Percentiles rank a stretch among this genome's conserved stretches.
These are phyloP conservation scores for Plodia interpunctella DNA, from an alignment of 1,140 invertebrate genomes.

Conservation along the genomic window DNA sequence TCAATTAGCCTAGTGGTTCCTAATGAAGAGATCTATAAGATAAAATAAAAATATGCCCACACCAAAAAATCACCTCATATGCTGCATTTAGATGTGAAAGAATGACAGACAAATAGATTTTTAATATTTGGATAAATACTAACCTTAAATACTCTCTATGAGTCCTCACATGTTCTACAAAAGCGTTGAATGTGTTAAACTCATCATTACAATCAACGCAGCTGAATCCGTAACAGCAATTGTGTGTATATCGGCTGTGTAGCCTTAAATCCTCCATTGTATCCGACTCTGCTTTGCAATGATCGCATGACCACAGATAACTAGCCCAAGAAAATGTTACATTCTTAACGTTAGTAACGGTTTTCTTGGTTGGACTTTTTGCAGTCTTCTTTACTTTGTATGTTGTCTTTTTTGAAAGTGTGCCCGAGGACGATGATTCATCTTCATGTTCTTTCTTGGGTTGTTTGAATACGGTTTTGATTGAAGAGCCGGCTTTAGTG, in stretches of 20 bases:
- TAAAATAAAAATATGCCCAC: no score
- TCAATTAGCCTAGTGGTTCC: no score
- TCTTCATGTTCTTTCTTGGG: background rate
- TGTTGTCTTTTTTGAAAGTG: background rate
- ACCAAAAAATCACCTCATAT: no score
- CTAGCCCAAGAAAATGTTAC: background rate
- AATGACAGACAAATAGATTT: background rate
- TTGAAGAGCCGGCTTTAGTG: no score
- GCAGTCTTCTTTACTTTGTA: background rate
- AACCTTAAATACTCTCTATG: conserved; percentile 6
- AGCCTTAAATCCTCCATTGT: background rate
- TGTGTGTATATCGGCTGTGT: background rate
- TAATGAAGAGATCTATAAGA: no score
- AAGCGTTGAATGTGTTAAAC: conserved; percentile 3
- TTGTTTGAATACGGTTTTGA: background rate
- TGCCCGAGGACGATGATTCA: background rate
- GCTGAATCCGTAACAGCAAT: background rate
- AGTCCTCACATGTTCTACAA: background rate
- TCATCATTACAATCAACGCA: conserved; percentile 1
- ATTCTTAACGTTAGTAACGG: background rate
- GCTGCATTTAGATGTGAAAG: background rate
- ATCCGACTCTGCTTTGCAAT: background rate
- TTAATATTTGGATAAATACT: background rate
- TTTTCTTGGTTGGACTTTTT: background rate
- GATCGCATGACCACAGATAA: background rate